Percentiles rank a stretch among this genome's conserved stretches.
Evolutionary conservation across 2,113 vertebrate species (phyloP).

Genomic region (Plotosus lineatus): DNA sequence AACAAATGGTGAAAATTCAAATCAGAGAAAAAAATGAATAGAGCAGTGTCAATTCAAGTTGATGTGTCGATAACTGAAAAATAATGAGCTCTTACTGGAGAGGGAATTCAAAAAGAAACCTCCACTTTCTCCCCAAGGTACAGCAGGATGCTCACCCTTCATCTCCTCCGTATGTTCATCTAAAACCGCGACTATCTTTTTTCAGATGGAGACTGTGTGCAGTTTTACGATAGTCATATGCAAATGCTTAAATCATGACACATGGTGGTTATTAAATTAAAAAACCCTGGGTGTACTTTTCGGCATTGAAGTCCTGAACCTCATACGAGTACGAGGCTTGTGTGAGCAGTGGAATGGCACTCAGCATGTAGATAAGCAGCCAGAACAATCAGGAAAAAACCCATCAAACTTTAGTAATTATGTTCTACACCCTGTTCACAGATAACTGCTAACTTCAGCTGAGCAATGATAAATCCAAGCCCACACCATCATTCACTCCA

Average conservation of each 20-base stretch:
- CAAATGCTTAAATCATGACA: not conserved
- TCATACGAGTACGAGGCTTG: not conserved
- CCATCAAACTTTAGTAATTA: not conserved
- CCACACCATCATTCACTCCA: not conserved
- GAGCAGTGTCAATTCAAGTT: not conserved
- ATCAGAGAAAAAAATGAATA: not conserved
- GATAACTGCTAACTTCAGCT: not conserved
- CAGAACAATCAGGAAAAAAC: not conserved
- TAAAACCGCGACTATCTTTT: not conserved
- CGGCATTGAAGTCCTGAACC: not conserved
- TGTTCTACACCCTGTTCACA: not conserved
- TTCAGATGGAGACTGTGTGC: not conserved
- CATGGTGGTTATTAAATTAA: not conserved
- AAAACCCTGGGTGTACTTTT: not conserved
- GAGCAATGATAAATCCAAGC: not conserved
- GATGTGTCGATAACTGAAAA: constrained; percentile 30
- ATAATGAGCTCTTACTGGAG: constrained; percentile 38
- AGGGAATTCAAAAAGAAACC: not conserved
- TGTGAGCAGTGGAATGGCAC: not conserved
- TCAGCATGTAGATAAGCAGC: constrained; percentile 19
- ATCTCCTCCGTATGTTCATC: constrained; percentile 13
- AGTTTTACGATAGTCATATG: not conserved
- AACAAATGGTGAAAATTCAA: not conserved
- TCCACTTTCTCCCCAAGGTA: not conserved
- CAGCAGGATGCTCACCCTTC: not conserved